These are phyloP conservation scores for Mastigias papua DNA, from an alignment of 30 jellyfish, hydroid and myxozoan species.

Conservation along the genomic window DNA sequence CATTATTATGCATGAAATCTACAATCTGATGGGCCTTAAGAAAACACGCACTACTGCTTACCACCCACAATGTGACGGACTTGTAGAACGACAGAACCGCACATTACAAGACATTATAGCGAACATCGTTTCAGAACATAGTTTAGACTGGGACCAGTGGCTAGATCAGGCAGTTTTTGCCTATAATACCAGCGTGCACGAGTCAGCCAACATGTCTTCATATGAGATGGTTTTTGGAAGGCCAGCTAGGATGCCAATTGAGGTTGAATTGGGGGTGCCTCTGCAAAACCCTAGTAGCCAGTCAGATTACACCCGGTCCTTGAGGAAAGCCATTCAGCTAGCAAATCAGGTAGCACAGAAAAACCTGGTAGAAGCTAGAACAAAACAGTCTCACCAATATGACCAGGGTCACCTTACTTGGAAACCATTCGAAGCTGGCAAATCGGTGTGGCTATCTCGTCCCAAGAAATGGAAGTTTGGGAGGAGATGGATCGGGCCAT, in stretches of 20 bases:
- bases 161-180: conserved; percentile 66
- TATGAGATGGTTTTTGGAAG: conserved; percentile 55
- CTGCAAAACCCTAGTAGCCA: conserved; percentile 53
- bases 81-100: background rate
- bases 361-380: conserved; percentile 16
- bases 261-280: conserved; percentile 40
- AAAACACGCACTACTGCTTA: conserved; percentile 37
- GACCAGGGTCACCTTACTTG: conserved; percentile 41
- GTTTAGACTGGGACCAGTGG: conserved; percentile 57
- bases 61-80: conserved; percentile 18
- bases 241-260: conserved; percentile 45
- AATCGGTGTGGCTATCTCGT: conserved; percentile 59
- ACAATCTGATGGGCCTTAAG: conserved; percentile 48
- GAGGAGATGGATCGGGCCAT: conserved; percentile 69
- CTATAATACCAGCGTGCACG: conserved; percentile 42
- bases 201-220: conserved; percentile 47
- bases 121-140: conserved; percentile 48
- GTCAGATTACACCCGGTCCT: conserved; percentile 59
- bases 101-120: background rate
- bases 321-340: conserved; percentile 40
- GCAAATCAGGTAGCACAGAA: conserved; percentile 46
- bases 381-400: background rate
- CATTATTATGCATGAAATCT: conserved; percentile 57
- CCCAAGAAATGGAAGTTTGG: conserved; percentile 69
- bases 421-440: conserved; percentile 43